Evolutionary conservation across 2,888 invertebrate genomes (phyloP).

Genomic region (Chrysomela aeneicollis): DNA sequence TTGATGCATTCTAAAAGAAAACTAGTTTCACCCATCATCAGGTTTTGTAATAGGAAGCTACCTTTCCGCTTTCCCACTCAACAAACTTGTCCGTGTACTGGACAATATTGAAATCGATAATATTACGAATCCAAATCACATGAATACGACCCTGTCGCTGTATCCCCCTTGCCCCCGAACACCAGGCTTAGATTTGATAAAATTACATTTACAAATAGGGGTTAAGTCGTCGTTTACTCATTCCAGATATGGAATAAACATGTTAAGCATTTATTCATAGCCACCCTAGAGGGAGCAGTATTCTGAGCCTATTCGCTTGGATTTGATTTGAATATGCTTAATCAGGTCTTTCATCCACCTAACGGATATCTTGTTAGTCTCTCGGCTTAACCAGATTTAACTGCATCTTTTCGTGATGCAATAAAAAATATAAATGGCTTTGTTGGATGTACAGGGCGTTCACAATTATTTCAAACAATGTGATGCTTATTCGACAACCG

Average conservation of each 20-base stretch:
- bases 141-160: constrained; percentile 25
- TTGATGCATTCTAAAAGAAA: too few species aligned
- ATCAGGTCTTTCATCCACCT: constrained; percentile 7
- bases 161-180: constrained; percentile 37
- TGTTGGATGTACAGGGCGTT: too few species aligned
- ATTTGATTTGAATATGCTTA: constrained; percentile 15
- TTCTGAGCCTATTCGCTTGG: constrained; percentile 5
- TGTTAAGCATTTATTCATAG: constrained; percentile 47
- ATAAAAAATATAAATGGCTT: too few species aligned
- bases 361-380: background rate
- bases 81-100: background rate
- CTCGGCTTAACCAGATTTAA: background rate
- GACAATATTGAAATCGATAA: background rate
- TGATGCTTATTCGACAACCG: too few species aligned
- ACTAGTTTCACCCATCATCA: too few species aligned
- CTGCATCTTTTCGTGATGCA: background rate
- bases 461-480: too few species aligned
- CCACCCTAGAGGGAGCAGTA: constrained; percentile 5
- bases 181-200: constrained; percentile 55
- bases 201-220: constrained; percentile 61
- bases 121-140: background rate
- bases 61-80: too few species aligned
- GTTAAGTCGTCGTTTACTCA: constrained; percentile 55
- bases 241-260: constrained; percentile 50
- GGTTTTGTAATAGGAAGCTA: too few species aligned